Conservation (phyloP, 2,797 vertebrate species). For the Hoplostethus mediterraneus region DNA sequence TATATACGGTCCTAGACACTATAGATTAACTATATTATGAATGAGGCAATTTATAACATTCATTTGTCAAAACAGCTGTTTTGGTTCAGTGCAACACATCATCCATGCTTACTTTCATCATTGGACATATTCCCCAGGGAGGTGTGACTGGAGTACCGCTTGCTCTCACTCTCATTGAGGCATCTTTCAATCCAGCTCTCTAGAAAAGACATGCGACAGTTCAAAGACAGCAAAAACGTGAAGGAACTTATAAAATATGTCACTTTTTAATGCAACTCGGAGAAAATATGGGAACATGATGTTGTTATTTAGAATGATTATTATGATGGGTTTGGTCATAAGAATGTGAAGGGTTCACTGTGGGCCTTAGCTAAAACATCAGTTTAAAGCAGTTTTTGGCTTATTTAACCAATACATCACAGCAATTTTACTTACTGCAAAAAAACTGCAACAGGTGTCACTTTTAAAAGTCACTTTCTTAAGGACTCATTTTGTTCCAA, state of each 20-base stretch:
- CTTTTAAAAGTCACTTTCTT: constrained; percentile 31
- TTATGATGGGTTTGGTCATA: not conserved
- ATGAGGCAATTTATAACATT: not conserved
- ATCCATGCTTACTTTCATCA: constrained; percentile 93
- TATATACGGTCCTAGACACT: not conserved
- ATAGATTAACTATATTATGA: not conserved
- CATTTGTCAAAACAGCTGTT: not conserved
- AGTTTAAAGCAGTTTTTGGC: not conserved
- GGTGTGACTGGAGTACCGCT: constrained; percentile 96
- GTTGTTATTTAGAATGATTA: not conserved
- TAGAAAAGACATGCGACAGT: constrained; percentile 75
- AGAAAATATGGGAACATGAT: not conserved
- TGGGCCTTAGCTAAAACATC: not conserved
- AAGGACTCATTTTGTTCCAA: constrained; percentile 27
- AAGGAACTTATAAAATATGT: not conserved
- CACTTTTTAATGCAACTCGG: not conserved
- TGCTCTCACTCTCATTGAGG: constrained; percentile 98
- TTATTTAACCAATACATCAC: too few species aligned
- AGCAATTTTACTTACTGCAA: too few species aligned
- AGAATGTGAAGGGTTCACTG: not conserved
- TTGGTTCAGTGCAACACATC: not conserved
- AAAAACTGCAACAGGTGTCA: not conserved
- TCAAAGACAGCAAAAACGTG: constrained; percentile 3
- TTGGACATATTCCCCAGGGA: constrained; percentile 98
- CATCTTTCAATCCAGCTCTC: constrained; percentile 99